Conservation (phyloP, 2,797 vertebrate genomes). For the Chaetophractus vellerosus region DNA sequence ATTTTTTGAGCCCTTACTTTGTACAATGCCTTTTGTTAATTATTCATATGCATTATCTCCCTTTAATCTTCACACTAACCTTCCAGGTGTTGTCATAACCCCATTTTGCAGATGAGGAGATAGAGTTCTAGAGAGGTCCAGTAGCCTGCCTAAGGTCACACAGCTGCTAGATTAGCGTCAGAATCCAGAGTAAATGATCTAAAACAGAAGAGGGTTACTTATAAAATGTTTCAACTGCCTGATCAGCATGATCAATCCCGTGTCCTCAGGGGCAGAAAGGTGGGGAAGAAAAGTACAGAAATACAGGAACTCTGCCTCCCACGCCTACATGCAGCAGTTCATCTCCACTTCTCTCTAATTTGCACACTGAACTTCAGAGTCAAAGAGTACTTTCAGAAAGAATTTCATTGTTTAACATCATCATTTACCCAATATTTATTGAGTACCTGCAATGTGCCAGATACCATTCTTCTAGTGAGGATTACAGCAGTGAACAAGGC, state of each 20-base stretch:
- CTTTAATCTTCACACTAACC: background rate
- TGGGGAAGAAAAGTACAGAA: background rate
- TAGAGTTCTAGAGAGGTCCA: background rate
- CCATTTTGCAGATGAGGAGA: background rate
- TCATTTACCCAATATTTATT: background rate
- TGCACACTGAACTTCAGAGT: background rate
- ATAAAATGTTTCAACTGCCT: background rate
- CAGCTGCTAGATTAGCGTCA: background rate
- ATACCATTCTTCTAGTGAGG: background rate
- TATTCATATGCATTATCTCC: background rate
- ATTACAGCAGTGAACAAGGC: background rate
- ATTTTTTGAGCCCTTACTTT: background rate
- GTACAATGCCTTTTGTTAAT: background rate
- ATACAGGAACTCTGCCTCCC: background rate
- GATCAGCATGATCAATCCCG: background rate
- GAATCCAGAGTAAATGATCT: background rate
- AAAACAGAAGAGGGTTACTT: background rate
- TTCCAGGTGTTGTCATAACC: background rate
- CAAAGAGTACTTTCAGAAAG: constrained; percentile 5
- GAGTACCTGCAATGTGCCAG: background rate
- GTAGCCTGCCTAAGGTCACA: background rate
- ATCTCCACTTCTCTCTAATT: background rate
- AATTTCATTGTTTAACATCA: background rate
- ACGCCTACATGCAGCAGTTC: too few relatives aligned
- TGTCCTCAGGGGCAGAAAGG: background rate